Percentiles rank a stretch among this genome's conserved stretches.
phyloP scores from a whole-genome alignment of 2,888 invertebrate species.

The Sphaerophoria taeniata region DNA sequence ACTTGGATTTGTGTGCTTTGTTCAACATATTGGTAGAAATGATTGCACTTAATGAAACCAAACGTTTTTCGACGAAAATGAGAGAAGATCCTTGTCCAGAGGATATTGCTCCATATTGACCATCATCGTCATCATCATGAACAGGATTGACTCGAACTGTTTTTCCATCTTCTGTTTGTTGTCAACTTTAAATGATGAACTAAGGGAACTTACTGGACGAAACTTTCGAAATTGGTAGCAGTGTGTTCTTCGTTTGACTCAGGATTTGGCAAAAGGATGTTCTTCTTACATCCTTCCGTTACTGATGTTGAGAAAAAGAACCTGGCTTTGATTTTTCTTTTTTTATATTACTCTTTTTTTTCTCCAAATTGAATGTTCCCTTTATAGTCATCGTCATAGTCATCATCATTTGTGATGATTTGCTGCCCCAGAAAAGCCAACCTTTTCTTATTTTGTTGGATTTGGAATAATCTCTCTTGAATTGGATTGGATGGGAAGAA shows the following conservation, averaged over 20 bases:
- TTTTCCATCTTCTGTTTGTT: constrained; percentile 2
- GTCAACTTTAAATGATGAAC: constrained; percentile 60
- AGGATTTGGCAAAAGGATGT: constrained; percentile 21
- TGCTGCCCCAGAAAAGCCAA: constrained; percentile 32
- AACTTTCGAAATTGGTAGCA: constrained; percentile 24
- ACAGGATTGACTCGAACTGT: constrained; percentile 33
- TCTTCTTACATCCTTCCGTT: constrained; percentile 20
- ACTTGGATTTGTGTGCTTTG: constrained; percentile 9
- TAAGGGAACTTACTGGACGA: constrained; percentile 28
- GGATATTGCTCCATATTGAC: constrained; percentile 47
- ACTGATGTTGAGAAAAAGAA: constrained; percentile 6
- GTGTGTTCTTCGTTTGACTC: not conserved
- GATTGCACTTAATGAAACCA: constrained; percentile 49
- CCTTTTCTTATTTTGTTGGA: constrained; percentile 29
- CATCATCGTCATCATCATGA: constrained; percentile 1
- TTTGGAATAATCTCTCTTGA: constrained; percentile 14
- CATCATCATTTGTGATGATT: constrained; percentile 38
- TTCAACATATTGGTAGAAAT: constrained; percentile 22
- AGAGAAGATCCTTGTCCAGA: constrained; percentile 20
- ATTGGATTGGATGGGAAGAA: constrained; percentile 34
- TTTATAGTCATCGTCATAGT: constrained; percentile 1
- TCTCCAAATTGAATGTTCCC: constrained; percentile 32
- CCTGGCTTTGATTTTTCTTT: constrained; percentile 28
- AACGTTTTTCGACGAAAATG: not conserved
- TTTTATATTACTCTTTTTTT: constrained; percentile 12